Percentiles rank a stretch among this genome's conserved stretches.
phyloP scores from a whole-genome alignment of 2,113 vertebrate species.

The Gorilla gorilla region DNA sequence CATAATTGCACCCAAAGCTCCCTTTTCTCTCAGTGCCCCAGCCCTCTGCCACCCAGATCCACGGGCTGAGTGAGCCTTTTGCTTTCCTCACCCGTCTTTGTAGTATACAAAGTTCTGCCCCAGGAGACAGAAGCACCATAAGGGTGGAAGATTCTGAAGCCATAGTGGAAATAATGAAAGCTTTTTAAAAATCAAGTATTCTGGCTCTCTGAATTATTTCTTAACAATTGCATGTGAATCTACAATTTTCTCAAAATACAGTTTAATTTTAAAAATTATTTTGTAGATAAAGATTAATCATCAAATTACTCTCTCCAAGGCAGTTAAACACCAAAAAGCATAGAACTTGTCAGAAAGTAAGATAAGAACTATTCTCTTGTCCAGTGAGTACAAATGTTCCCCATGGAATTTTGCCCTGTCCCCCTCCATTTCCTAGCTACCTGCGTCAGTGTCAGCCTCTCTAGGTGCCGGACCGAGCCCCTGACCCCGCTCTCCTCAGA shows the following conservation, averaged over 20 bases:
- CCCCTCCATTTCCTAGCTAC: neutral
- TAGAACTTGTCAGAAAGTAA: neutral
- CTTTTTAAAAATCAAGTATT: neutral
- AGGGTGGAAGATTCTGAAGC: neutral
- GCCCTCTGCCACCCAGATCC: neutral
- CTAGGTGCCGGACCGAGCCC: neutral
- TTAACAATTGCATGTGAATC: neutral
- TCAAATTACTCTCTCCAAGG: neutral
- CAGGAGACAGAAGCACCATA: neutral
- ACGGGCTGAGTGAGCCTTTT: neutral
- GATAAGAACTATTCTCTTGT: neutral
- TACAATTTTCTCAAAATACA: conserved; percentile 13
- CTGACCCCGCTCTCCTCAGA: neutral
- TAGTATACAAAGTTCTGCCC: neutral
- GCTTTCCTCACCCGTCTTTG: neutral
- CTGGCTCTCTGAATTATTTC: neutral
- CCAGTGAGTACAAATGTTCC: neutral
- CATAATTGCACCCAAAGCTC: neutral
- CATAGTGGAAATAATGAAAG: neutral
- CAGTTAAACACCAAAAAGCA: neutral
- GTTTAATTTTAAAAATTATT: neutral
- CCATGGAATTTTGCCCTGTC: neutral
- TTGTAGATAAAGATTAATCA: conserved; percentile 2
- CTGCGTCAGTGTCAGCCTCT: neutral
- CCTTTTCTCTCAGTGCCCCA: neutral